Evolutionary conservation across 2,113 vertebrate species (phyloP).

Genomic region (Aix galericulata): DNA sequence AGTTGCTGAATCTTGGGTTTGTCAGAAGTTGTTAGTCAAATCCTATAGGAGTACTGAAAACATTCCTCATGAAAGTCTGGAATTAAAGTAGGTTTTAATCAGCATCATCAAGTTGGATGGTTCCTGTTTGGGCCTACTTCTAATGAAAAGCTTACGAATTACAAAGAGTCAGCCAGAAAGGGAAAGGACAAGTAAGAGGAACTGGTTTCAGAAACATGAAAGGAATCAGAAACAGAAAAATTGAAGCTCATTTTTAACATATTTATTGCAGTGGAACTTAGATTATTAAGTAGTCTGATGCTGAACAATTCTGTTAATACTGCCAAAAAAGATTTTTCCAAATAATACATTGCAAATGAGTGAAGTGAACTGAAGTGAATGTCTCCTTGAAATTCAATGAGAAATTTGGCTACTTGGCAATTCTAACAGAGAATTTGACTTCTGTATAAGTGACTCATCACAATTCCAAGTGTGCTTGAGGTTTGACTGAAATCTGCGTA

Average conservation of each 20-base stretch:
- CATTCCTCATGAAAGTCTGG: constrained; percentile 49
- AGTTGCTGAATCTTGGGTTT: constrained; percentile 65
- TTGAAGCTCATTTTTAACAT: neutral
- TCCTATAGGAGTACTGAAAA: constrained; percentile 59
- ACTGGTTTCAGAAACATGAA: neutral
- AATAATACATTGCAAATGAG: neutral
- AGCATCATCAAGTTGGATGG: constrained; percentile 26
- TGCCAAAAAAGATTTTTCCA: neutral
- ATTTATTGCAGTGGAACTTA: neutral
- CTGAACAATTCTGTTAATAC: neutral
- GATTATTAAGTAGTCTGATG: neutral
- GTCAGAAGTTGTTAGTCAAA: constrained; percentile 64
- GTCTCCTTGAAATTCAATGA: neutral
- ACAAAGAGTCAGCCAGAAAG: neutral
- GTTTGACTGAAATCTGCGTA: neutral
- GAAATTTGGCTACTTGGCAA: neutral
- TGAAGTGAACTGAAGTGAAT: neutral
- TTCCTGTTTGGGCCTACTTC: constrained; percentile 14
- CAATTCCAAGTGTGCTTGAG: neutral
- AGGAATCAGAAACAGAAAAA: neutral
- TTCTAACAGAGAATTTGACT: neutral
- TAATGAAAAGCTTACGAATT: neutral
- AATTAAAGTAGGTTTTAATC: constrained; percentile 69
- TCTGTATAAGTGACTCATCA: neutral
- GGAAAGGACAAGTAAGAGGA: neutral